Evolutionary conservation across 2,113 vertebrate species (phyloP).

Genomic region (Aramus guarauna): DNA sequence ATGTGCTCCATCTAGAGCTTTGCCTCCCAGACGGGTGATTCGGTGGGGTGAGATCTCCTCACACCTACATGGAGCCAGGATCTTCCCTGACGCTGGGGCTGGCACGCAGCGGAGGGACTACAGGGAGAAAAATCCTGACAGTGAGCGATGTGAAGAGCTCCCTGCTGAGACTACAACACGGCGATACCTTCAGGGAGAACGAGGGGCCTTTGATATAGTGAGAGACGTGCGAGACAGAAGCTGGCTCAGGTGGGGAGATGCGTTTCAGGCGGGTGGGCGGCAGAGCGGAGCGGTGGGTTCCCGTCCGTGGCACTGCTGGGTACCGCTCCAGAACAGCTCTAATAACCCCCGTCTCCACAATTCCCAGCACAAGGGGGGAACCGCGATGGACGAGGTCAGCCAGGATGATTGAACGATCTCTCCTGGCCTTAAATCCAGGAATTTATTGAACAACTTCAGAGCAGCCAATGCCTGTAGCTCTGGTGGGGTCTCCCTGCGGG

Average conservation of each 20-base stretch:
- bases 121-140: not conserved
- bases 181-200: not conserved
- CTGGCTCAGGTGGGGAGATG: not conserved
- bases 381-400: not conserved
- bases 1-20: accelerated
- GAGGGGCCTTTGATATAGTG: not conserved
- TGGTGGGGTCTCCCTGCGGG: not conserved
- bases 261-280: accelerated
- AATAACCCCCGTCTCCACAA: not conserved
- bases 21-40: not conserved
- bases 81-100: accelerated
- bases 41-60: accelerated
- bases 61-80: accelerated
- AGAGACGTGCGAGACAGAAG: not conserved
- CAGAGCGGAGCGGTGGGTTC: accelerated
- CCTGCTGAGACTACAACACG: not conserved
- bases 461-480: not conserved
- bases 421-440: not conserved
- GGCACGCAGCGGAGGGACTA: not conserved
- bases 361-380: not conserved
- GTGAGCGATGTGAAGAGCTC: not conserved
- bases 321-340: accelerated
- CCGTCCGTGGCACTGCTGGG: not conserved
- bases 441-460: conserved; percentile 10
- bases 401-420: not conserved